A percentile compares a stretch with the other conserved stretches of the same genome.
Evolutionary conservation across 2,888 invertebrate species (phyloP).

Genomic region (Megastigmus dorsalis): DNA sequence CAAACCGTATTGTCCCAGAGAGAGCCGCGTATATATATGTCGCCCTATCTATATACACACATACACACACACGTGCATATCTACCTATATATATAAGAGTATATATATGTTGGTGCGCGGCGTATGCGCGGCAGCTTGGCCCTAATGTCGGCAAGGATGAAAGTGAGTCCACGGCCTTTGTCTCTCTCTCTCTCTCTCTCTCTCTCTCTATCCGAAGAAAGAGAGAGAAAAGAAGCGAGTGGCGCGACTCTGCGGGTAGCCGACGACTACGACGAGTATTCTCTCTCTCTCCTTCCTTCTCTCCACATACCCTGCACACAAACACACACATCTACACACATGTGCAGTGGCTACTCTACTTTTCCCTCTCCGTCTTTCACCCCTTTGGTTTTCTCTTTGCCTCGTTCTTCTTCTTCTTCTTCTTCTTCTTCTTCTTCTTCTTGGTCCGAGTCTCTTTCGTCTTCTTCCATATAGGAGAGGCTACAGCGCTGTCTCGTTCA

Average conservation of each 20-base stretch:
- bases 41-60: neutral
- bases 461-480: constrained; percentile 15
- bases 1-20: constrained; percentile 72
- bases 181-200: constrained; percentile 57
- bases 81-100: neutral
- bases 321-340: constrained; percentile 1
- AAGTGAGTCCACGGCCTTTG: constrained; percentile 66
- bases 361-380: constrained; percentile 43
- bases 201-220: constrained; percentile 58
- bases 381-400: constrained; percentile 13
- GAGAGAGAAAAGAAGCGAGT: constrained; percentile 20
- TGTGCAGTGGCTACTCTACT: constrained; percentile 52
- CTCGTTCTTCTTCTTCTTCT: constrained; percentile 36
- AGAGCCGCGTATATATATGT: too few relatives aligned
- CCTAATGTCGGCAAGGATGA: constrained; percentile 73
- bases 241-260: constrained; percentile 70
- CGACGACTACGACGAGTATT: constrained; percentile 49
- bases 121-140: constrained; percentile 60
- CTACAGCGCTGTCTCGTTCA: constrained; percentile 18
- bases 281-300: constrained; percentile 10
- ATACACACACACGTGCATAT: neutral
- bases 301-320: constrained; percentile 49
- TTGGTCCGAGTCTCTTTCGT: constrained; percentile 39
- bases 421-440: constrained; percentile 41
- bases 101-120: neutral